A percentile compares a stretch with the other conserved stretches of the same genome.
These are phyloP conservation scores for Glyptemys insculpta DNA, from an alignment of 2,797 vertebrate genomes.

Conservation along the genomic window DNA sequence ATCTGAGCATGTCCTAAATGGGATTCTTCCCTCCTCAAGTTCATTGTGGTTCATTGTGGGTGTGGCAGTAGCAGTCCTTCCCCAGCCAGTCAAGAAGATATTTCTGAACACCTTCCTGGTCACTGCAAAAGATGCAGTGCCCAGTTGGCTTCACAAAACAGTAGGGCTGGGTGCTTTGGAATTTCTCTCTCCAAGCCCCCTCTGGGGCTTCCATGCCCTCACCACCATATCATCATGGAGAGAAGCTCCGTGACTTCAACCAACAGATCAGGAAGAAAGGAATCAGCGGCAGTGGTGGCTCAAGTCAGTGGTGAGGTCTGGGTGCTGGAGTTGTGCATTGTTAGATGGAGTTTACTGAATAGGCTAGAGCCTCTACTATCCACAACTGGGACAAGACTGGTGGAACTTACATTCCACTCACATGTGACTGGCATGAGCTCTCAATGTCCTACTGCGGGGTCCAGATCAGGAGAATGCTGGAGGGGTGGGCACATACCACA, in stretches of 20 bases:
- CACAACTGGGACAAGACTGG: neutral
- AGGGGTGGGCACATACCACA: neutral
- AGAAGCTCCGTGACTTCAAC: rapidly evolving
- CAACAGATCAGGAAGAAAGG: neutral
- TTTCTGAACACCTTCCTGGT: neutral
- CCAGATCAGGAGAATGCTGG: rapidly evolving
- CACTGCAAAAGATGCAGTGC: neutral
- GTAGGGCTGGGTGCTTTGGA: neutral
- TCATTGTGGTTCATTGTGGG: neutral
- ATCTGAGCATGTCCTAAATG: neutral
- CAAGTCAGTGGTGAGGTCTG: neutral
- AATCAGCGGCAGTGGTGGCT: neutral
- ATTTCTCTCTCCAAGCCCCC: neutral
- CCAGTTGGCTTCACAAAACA: neutral
- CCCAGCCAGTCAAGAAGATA: neutral
- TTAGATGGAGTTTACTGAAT: rapidly evolving
- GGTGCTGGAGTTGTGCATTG: neutral
- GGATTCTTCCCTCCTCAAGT: neutral
- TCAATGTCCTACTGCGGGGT: neutral
- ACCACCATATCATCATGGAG: neutral
- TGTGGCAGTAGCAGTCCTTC: neutral
- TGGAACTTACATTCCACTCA: neutral
- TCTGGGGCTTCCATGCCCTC: neutral
- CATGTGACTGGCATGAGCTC: neutral
- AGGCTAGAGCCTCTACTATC: rapidly evolving